Conservation (phyloP, 2,113 vertebrate species). For the Stictonetta naevosa region DNA sequence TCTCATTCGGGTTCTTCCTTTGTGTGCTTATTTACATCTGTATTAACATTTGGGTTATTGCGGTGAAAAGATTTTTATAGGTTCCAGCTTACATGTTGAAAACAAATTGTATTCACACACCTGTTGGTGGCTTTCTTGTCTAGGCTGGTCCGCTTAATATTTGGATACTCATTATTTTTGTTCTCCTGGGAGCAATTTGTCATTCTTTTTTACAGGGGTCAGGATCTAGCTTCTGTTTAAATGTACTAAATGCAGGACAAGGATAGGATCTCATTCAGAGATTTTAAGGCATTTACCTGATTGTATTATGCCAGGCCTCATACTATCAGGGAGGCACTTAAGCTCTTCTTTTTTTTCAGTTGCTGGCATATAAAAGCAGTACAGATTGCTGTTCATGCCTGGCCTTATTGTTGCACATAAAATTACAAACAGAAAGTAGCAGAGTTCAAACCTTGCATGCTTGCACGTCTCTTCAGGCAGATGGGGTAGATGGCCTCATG, state of each 20-base stretch:
- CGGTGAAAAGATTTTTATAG: neutral
- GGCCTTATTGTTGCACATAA: slow-evolving; percentile 22
- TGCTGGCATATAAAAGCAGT: slow-evolving; percentile 13
- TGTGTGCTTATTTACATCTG: neutral
- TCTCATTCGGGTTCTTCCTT: neutral
- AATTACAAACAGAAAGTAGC: slow-evolving; percentile 32
- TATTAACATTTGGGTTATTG: neutral
- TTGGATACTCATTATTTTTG: neutral
- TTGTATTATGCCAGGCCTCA: neutral
- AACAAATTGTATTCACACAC: neutral
- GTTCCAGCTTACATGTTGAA: neutral
- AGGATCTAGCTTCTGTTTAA: neutral
- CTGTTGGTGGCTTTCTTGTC: neutral
- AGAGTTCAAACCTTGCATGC: slow-evolving; percentile 14
- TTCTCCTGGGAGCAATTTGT: neutral
- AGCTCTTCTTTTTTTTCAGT: neutral
- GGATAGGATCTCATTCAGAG: neutral
- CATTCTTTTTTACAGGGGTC: neutral
- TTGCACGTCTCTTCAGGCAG: slow-evolving; percentile 31
- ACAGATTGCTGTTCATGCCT: slow-evolving; percentile 11
- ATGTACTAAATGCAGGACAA: neutral
- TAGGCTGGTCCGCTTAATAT: neutral
- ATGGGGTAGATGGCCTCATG: slow-evolving; percentile 45
- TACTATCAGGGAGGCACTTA: neutral
- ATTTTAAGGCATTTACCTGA: neutral